Percentiles rank a stretch among this genome's conserved stretches.
Conservation (phyloP, 2,797 vertebrate genomes). For the Micromesistius poutassou region DNA sequence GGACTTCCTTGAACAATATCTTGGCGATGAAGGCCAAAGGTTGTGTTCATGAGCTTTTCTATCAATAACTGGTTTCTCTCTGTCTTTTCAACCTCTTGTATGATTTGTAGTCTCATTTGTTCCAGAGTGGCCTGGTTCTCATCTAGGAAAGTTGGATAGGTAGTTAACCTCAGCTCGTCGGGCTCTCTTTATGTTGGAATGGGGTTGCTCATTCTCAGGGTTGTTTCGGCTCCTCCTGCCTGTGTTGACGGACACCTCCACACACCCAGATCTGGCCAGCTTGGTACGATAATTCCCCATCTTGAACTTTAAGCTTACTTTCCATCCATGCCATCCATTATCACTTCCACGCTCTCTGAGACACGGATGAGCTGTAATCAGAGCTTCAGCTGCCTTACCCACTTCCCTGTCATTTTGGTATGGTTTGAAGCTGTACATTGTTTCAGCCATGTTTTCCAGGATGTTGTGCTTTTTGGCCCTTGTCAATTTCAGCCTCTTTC, state of each 20-base stretch:
- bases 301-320: conserved; percentile 2
- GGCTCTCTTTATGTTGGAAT: conserved; percentile 43
- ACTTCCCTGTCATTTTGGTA: conserved; percentile 29
- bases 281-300: conserved; percentile 5
- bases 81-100: conserved; percentile 7
- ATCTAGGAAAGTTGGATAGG: conserved; percentile 23
- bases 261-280: conserved; percentile 43
- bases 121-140: not conserved
- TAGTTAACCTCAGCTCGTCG: conserved; percentile 25
- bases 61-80: conserved; percentile 1
- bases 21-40: not conserved
- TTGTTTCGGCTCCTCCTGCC: conserved; percentile 22
- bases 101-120: not conserved
- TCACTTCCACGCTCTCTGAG: not conserved
- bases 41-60: conserved; percentile 7
- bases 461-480: conserved; percentile 20
- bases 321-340: conserved; percentile 8
- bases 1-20: not conserved
- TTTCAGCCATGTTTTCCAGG: conserved; percentile 21
- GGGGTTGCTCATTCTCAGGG: conserved; percentile 20
- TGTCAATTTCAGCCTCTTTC: conserved; percentile 28
- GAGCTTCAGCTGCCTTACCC: not conserved
- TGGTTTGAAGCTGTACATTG: conserved; percentile 28
- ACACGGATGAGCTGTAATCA: not conserved
- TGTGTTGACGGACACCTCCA: conserved; percentile 40